A percentile compares a stretch with the other conserved stretches of the same genome.
These are phyloP conservation scores for Elaphurus davidianus DNA, from an alignment of 2,113 vertebrate genomes.

Conservation along the genomic window DNA sequence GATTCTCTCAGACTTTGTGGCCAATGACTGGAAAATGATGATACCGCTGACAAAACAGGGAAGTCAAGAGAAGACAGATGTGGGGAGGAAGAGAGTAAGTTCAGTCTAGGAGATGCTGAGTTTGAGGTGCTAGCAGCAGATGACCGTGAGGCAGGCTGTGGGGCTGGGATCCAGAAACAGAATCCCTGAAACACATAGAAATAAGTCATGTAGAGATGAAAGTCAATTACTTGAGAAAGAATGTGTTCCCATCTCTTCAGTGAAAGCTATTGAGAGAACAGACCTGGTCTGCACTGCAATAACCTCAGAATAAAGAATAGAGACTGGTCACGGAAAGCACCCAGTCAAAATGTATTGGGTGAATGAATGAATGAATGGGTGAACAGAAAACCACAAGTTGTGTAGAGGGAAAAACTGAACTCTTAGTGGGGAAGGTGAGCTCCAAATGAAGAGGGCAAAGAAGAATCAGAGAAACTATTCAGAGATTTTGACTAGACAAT, in stretches of 20 bases:
- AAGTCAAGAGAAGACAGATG: not conserved
- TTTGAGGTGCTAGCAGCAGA: not conserved
- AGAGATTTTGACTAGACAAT: not conserved
- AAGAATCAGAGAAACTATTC: not conserved
- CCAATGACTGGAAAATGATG: not conserved
- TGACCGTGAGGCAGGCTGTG: not conserved
- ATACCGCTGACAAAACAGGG: not conserved
- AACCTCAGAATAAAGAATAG: not conserved
- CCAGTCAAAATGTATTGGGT: not conserved
- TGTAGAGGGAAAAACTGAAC: not conserved
- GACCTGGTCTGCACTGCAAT: not conserved
- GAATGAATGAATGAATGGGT: not conserved
- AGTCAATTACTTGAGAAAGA: not conserved
- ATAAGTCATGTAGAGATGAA: not conserved
- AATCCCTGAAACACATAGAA: not conserved
- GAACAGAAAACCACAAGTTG: not conserved
- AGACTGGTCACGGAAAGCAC: not conserved
- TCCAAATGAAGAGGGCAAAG: not conserved
- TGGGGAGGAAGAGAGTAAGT: not conserved
- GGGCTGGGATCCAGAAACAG: not conserved
- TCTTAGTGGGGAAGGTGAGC: not conserved
- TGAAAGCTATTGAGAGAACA: not conserved
- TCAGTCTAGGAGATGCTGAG: rapidly evolving
- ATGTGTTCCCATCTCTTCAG: not conserved
- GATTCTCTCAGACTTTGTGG: not conserved